A percentile compares a stretch with the other conserved stretches of the same genome.
phyloP scores from a whole-genome alignment of 1,140 invertebrate species.

The Caenorhabditis remanei region DNA sequence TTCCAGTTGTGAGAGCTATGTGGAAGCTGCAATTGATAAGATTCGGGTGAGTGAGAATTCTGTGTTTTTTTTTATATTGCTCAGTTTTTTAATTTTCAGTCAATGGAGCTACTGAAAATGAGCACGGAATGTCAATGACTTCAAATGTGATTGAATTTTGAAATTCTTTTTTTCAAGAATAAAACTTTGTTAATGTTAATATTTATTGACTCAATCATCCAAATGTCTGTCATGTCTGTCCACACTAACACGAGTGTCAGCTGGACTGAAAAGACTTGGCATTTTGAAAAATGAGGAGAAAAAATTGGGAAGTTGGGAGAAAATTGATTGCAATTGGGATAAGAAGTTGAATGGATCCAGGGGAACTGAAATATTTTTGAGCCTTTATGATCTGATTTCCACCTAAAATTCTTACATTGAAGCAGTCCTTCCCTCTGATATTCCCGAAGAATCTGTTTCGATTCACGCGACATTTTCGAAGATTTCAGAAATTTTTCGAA shows the following conservation, averaged over 20 bases:
- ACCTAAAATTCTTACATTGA: not conserved
- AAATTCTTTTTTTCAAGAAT: not conserved
- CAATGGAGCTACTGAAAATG: constrained; percentile 24
- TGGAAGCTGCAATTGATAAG: constrained; percentile 2
- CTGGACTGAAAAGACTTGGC: not conserved
- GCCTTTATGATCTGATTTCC: no score
- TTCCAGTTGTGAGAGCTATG: not conserved
- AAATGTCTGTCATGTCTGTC: not conserved
- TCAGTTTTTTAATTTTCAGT: not conserved
- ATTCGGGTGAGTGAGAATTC: not conserved
- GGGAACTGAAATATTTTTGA: constrained; percentile 12
- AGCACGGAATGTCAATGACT: not conserved
- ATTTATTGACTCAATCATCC: not conserved
- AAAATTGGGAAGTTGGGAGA: constrained; percentile 15
- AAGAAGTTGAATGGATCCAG: constrained; percentile 31
- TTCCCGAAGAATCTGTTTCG: not conserved
- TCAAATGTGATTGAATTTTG: not conserved
- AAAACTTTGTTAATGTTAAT: not conserved
- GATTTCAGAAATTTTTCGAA: constrained; percentile 16
- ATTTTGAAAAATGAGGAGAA: constrained; percentile 31
- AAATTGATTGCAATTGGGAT: constrained; percentile 14
- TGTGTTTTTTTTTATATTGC: not conserved
- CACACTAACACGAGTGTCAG: constrained; percentile 5
- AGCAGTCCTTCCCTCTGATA: constrained; percentile 25
- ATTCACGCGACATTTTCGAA: constrained; percentile 36